phyloP scores from a whole-genome alignment of 2,113 vertebrate genomes.

The Brachypodius melanocephalos region DNA sequence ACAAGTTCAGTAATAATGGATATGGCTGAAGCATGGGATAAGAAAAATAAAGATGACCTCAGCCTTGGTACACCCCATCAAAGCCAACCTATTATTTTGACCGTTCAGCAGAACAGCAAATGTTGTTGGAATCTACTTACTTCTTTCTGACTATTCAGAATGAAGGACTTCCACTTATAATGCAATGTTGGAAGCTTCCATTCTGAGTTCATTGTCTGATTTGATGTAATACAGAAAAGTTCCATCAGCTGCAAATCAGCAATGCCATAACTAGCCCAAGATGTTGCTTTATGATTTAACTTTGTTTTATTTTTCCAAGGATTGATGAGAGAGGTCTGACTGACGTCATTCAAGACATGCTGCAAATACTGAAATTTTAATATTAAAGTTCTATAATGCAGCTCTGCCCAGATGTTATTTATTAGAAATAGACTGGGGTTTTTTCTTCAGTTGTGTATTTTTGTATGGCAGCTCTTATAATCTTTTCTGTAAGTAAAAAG shows the following conservation, averaged over 20 bases:
- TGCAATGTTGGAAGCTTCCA: background rate
- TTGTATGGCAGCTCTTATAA: background rate
- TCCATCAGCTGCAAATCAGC: background rate
- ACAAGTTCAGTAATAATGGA: background rate
- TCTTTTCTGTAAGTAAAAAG: background rate
- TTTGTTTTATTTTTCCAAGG: background rate
- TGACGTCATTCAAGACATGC: background rate
- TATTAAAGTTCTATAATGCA: background rate
- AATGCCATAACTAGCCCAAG: background rate
- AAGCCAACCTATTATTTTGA: background rate
- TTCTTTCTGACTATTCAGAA: background rate
- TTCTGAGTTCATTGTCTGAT: background rate
- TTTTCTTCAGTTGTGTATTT: background rate
- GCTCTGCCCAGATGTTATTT: background rate
- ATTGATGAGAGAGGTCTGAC: background rate
- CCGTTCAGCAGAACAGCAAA: background rate
- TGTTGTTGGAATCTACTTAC: background rate
- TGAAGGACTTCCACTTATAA: background rate
- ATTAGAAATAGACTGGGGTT: background rate
- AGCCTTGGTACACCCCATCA: background rate
- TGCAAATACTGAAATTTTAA: background rate
- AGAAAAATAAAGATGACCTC: background rate
- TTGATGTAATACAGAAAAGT: background rate
- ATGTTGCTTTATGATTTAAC: background rate
- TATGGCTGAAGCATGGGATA: background rate